These are phyloP conservation scores for Drosophila kambysellisi DNA, from an alignment of 2,888 invertebrate genomes.

Conservation along the genomic window DNA sequence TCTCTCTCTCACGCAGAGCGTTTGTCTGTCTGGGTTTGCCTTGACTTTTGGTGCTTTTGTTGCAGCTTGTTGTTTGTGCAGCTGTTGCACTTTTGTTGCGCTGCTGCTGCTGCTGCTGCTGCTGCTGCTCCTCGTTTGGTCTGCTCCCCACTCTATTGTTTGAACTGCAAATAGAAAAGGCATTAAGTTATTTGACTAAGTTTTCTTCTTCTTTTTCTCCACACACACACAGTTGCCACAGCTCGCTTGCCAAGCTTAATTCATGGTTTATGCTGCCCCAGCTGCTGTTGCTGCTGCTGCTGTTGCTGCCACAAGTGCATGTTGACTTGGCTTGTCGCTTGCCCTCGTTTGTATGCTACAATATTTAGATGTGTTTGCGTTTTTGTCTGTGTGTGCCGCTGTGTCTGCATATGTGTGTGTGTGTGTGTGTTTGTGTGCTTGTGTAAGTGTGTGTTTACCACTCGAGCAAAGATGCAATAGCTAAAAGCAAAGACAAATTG, in stretches of 20 bases:
- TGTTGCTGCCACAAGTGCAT: conserved; percentile 57
- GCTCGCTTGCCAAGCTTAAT: conserved; percentile 40
- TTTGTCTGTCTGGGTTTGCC: conserved; percentile 53
- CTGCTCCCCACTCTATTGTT: conserved; percentile 58
- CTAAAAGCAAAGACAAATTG: conserved; percentile 59
- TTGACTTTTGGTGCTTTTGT: conserved; percentile 56
- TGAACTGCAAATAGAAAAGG: conserved; percentile 77
- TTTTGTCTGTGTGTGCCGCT: conserved; percentile 6
- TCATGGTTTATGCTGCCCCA: conserved; percentile 32
- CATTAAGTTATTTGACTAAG: conserved; percentile 76
- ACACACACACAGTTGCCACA: conserved; percentile 20
- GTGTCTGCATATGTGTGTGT: conserved; percentile 20
- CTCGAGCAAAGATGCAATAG: conserved; percentile 65
- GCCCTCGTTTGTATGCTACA: conserved; percentile 75
- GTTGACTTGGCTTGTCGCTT: conserved; percentile 70
- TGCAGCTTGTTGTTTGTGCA: conserved; percentile 56
- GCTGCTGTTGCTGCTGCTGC: conserved; percentile 27
- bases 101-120: conserved; percentile 13
- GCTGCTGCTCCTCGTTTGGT: conserved; percentile 8
- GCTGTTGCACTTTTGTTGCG: conserved; percentile 77
- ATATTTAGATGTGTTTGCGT: conserved; percentile 60
- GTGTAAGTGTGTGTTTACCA: conserved; percentile 52
- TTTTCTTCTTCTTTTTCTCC: conserved; percentile 35
- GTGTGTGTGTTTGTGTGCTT: conserved; percentile 22
- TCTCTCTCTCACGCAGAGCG: not conserved